These are phyloP conservation scores for Subanguina moxae DNA, from an alignment of 1,140 invertebrate genomes.

Conservation along the genomic window DNA sequence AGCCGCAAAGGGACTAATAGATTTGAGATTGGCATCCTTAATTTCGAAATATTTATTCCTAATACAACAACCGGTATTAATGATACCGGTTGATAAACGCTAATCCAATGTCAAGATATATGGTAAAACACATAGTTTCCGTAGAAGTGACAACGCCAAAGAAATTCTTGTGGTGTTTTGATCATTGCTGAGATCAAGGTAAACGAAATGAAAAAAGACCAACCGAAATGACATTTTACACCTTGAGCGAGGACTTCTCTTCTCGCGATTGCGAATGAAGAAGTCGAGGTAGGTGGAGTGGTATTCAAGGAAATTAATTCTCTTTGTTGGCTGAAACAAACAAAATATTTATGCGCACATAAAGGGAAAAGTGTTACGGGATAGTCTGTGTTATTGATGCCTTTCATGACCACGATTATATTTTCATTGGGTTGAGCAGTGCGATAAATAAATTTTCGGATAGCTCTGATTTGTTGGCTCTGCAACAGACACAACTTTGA, in stretches of 20 bases:
- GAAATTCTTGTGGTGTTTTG: too few relatives aligned
- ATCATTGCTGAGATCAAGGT: too few relatives aligned
- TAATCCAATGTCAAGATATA: too few relatives aligned
- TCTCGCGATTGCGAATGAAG: constrained; percentile 40
- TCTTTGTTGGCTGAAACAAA: constrained; percentile 25
- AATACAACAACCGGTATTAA: too few relatives aligned
- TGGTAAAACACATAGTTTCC: too few relatives aligned
- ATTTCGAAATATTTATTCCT: too few relatives aligned
- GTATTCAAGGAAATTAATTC: constrained; percentile 48
- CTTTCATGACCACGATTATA: constrained; percentile 44
- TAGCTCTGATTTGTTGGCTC: constrained; percentile 38
- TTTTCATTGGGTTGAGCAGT: constrained; percentile 46
- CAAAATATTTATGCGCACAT: constrained; percentile 16
- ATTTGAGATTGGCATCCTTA: too few relatives aligned
- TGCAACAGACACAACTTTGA: constrained; percentile 9
- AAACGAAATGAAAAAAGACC: neutral
- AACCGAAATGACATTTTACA: constrained; percentile 8
- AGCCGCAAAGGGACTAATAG: too few relatives aligned
- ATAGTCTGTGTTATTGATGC: constrained; percentile 47
- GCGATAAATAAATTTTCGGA: constrained; percentile 48
- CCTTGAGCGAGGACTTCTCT: constrained; percentile 30
- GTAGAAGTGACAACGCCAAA: too few relatives aligned
- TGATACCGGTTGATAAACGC: too few relatives aligned
- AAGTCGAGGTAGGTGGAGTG: constrained; percentile 39
- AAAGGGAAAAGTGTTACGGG: constrained; percentile 25